Evolutionary conservation across 1,140 invertebrate species (phyloP).

Genomic region (Bactericera cockerelli): DNA sequence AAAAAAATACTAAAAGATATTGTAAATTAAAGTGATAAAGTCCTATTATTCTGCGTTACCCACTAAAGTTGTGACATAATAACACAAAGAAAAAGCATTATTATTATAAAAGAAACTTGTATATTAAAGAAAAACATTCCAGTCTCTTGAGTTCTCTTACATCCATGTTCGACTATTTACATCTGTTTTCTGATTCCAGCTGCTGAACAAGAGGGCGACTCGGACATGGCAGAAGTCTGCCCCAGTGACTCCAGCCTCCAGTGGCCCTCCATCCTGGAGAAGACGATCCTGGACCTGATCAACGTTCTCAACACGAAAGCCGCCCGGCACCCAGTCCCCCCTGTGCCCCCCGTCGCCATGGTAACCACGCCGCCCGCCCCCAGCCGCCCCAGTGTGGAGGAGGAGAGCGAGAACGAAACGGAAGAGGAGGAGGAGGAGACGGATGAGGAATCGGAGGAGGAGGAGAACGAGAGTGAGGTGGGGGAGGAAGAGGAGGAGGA

Average conservation of each 20-base stretch:
- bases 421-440: neutral
- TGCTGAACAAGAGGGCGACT: no score
- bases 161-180: no score
- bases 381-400: neutral
- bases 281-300: slow-evolving; percentile 3
- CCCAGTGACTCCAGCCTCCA: neutral
- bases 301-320: neutral
- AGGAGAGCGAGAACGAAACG: neutral
- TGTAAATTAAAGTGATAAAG: no score
- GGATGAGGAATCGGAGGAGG: neutral
- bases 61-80: no score
- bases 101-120: neutral
- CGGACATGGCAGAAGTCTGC: no score
- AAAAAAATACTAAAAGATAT: no score
- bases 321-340: neutral
- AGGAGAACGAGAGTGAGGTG: slow-evolving; percentile 8
- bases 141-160: no score
- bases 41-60: no score
- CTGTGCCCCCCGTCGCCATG: slow-evolving; percentile 6
- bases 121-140: no score
- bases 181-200: no score
- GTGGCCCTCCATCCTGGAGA: neutral
- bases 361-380: neutral
- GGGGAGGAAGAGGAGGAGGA: neutral
- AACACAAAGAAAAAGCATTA: no score